Evolutionary conservation across 2,113 vertebrate genomes (phyloP), one percentile per base, ranked within the genome.

Genomic region (Vidua chalybeata): DNA sequence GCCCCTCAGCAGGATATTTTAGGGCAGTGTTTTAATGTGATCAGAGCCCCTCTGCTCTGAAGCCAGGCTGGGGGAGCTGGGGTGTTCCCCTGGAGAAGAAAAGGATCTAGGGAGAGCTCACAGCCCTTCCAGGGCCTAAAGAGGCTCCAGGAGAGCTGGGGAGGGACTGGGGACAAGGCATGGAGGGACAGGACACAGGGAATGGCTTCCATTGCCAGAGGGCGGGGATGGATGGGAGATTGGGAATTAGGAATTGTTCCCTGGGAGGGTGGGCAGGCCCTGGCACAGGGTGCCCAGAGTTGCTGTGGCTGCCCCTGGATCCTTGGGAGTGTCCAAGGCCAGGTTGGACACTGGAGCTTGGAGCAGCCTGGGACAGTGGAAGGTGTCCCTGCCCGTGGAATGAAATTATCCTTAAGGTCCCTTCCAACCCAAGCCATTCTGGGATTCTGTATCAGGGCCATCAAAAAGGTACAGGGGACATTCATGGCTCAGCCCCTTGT

Each of bases 351-450:
- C 4, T 45, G 45, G 7, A 35, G 30, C 55, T 35, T 24, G 52
- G 43, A 58, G 30, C 30, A 26, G 0, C 13, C 16, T 58, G 43
- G 71, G 24, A 35, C 0, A 16, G 52, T 26, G 30, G 31, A 0
- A 43, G 7, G 7, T 43, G 35, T 43, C 43, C 19, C 45, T 58
- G 30, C 35, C 26, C 7, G 3, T 35, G 43, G 52, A 51, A 59
- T 43, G 7, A 21, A 31, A 35, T 30, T 1, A 31, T 35, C 13
- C 43, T 59, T 67, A 43, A 31, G 10, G 7, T 12, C 5, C 31
- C 26, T 59, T 20, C 45, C 52, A 41, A 51, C 11, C 9, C 26
- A 31, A 43, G 1, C 17, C 26, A 27, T 31, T 51, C 35, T 6
- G 43, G 52, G 43, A 59, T 26, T 21, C 31, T 18, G 5, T 31